Evolutionary conservation across 2,888 invertebrate genomes (phyloP).

Genomic region (Cantharis flavilabris): DNA sequence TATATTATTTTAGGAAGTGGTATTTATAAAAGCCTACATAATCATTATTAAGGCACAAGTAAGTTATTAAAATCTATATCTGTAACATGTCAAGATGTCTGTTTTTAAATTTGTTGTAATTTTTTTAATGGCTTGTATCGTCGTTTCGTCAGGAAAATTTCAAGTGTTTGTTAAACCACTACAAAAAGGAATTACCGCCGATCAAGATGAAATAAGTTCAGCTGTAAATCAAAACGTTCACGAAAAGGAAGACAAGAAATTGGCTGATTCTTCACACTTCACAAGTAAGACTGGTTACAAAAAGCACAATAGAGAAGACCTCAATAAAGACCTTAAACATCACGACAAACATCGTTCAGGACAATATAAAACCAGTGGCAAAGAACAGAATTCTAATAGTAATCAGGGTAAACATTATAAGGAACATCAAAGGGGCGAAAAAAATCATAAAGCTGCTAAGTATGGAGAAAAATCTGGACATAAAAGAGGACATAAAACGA

Average conservation of each 20-base stretch:
- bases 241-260: not conserved
- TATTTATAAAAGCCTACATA: not conserved
- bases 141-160: not conserved
- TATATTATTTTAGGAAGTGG: not conserved
- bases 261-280: not conserved
- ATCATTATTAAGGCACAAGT: not conserved
- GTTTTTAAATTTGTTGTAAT: not conserved
- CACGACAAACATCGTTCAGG: conserved; percentile 62
- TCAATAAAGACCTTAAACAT: conserved; percentile 33
- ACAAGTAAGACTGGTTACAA: conserved; percentile 11
- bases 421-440: conserved; percentile 68
- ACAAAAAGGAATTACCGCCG: not conserved
- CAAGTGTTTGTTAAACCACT: not conserved
- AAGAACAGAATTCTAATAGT: conserved; percentile 67
- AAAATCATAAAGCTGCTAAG: conserved; percentile 69
- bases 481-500: conserved; percentile 77
- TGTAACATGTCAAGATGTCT: not conserved
- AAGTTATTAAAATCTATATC: not conserved
- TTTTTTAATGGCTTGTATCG: not conserved
- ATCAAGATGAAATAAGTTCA: not conserved
- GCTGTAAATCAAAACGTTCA: not conserved
- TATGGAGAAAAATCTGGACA: conserved; percentile 77
- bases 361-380: conserved; percentile 66
- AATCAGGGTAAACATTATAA: conserved; percentile 68
- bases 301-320: conserved; percentile 10